Evolutionary conservation across 2,797 vertebrate genomes (phyloP).

Genomic region (Poeciliopsis presidionis): DNA sequence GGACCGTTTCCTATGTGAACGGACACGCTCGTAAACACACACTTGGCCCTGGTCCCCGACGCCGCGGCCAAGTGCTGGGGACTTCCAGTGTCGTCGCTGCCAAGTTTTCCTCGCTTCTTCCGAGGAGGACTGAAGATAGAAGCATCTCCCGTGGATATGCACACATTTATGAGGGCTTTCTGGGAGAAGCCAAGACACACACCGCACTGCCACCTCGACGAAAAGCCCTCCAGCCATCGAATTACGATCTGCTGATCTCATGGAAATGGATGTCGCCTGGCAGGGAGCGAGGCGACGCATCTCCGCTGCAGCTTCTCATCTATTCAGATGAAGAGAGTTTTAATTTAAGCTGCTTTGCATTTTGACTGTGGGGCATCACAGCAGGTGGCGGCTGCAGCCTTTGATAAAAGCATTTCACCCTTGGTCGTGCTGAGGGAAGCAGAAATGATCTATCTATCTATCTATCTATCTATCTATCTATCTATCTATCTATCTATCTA

Average conservation of each 20-base stretch:
- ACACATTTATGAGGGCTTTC: constrained; percentile 22
- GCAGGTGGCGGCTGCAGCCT: constrained; percentile 66
- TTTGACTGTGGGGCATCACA: constrained; percentile 75
- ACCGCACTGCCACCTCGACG: constrained; percentile 42
- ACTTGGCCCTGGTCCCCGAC: constrained; percentile 29
- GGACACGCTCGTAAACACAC: constrained; percentile 40
- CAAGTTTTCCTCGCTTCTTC: constrained; percentile 76
- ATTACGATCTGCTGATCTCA: constrained; percentile 62
- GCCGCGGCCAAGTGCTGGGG: constrained; percentile 75
- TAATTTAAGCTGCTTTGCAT: constrained; percentile 79
- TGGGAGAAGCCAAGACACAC: constrained; percentile 43
- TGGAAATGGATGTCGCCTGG: constrained; percentile 63
- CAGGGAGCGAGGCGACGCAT: constrained; percentile 60
- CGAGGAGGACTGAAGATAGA: constrained; percentile 66
- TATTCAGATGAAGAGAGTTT: constrained; percentile 73
- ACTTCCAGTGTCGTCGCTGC: constrained; percentile 80
- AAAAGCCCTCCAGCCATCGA: constrained; percentile 58
- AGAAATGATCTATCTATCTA: constrained; percentile 44
- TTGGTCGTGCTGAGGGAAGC: constrained; percentile 40
- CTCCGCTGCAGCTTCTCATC: constrained; percentile 63
- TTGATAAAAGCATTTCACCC: constrained; percentile 68
- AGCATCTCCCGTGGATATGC: constrained; percentile 22
- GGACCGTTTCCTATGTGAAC: constrained; percentile 64
- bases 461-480: constrained; percentile 41
- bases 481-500: constrained; percentile 22